phyloP scores from a whole-genome alignment of 2,797 vertebrate species.

The Urosaurus nigricauda region DNA sequence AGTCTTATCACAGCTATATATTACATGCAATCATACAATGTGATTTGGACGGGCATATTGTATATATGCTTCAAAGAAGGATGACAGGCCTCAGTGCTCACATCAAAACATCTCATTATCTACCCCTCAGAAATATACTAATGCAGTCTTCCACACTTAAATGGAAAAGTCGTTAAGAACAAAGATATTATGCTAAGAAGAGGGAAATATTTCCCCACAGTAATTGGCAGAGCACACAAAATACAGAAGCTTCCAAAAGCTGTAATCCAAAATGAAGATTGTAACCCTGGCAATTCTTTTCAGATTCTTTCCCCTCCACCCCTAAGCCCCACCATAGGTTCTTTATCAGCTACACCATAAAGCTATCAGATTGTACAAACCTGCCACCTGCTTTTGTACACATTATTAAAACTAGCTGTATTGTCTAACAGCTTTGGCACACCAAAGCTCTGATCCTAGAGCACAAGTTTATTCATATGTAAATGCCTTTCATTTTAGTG shows the following conservation, averaged over 20 bases:
- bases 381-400: conserved; percentile 35
- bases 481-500: conserved; percentile 30
- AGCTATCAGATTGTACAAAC: conserved; percentile 33
- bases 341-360: conserved; percentile 39
- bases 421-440: conserved; percentile 44
- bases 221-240: conserved; percentile 35
- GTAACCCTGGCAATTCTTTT: conserved; percentile 42
- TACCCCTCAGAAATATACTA: conserved; percentile 50
- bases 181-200: conserved; percentile 38
- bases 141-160: conserved; percentile 47
- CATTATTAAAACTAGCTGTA: conserved; percentile 34
- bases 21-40: conserved; percentile 50
- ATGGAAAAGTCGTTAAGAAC: conserved; percentile 55
- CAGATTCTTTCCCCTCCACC: background rate
- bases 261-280: conserved; percentile 35
- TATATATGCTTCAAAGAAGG: conserved; percentile 51
- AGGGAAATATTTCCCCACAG: background rate
- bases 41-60: conserved; percentile 54
- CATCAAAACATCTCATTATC: conserved; percentile 54
- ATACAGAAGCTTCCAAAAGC: conserved; percentile 27
- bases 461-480: conserved; percentile 37
- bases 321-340: conserved; percentile 10
- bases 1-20: conserved; percentile 56
- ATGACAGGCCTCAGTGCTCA: conserved; percentile 41
- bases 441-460: conserved; percentile 18